These are phyloP conservation scores for Ruditapes philippinarum DNA, from an alignment of 1,140 invertebrate genomes.

Conservation along the genomic window DNA sequence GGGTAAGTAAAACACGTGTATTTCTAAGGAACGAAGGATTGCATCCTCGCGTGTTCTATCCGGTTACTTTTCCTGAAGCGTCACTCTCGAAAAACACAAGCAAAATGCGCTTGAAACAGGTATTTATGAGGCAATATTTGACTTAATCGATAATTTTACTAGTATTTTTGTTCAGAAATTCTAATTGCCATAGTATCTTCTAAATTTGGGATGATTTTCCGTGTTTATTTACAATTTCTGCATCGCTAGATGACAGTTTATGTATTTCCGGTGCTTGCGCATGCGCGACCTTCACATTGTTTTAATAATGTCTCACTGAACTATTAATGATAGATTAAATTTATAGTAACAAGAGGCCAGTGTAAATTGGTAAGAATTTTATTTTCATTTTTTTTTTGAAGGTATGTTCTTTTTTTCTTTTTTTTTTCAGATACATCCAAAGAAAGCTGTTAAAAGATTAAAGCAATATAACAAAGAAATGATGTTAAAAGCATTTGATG, in stretches of 20 bases:
- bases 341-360: background rate
- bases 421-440: background rate
- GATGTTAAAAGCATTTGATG: background rate
- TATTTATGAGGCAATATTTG: background rate
- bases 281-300: background rate
- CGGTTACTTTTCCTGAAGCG: background rate
- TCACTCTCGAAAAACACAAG: background rate
- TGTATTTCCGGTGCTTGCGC: too few species aligned
- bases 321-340: background rate
- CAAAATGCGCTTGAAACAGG: constrained; percentile 23
- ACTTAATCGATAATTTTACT: background rate
- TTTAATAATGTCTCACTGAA: background rate
- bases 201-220: background rate
- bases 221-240: background rate
- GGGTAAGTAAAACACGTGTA: background rate
- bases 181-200: background rate
- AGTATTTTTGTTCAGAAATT: background rate
- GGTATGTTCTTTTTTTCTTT: too few species aligned
- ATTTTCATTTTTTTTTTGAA: too few species aligned
- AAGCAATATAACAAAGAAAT: background rate
- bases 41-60: background rate
- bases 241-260: background rate
- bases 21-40: background rate
- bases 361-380: too few species aligned
- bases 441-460: too few species aligned